Conservation (phyloP, 2,888 invertebrate genomes). For the Buathra laborator region DNA sequence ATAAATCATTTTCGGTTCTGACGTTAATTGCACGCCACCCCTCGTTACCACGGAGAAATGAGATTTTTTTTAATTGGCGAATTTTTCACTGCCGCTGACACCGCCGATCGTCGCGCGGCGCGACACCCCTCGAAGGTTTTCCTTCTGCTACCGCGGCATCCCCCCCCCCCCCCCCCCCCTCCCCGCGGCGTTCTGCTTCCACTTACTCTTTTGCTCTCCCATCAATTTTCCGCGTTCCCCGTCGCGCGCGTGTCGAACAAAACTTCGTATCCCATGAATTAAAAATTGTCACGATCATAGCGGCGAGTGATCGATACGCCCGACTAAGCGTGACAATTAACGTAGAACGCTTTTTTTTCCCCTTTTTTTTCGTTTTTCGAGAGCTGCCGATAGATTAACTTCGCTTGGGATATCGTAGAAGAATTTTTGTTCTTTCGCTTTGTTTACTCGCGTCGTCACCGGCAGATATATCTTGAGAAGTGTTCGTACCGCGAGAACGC, state of each 20-base stretch:
- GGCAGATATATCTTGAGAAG: not conserved
- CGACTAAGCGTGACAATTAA: slow-evolving; percentile 43
- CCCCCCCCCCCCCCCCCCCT: slow-evolving; percentile 11
- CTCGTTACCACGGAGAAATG: slow-evolving; percentile 83
- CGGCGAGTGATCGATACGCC: slow-evolving; percentile 64
- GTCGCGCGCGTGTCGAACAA: not conserved
- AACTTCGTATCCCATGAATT: slow-evolving; percentile 66
- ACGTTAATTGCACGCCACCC: slow-evolving; percentile 84
- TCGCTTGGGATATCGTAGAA: not conserved
- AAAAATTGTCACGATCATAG: slow-evolving; percentile 67
- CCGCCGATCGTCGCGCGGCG: slow-evolving; percentile 70
- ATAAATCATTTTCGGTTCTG: slow-evolving; percentile 83
- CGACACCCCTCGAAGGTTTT: slow-evolving; percentile 49
- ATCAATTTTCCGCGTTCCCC: slow-evolving; percentile 51
- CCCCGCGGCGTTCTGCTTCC: slow-evolving; percentile 24
- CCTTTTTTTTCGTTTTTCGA: not conserved
- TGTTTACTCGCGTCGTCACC: not conserved
- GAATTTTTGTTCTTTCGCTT: not conserved
- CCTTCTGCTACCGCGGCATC: not conserved
- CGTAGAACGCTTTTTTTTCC: slow-evolving; percentile 5
- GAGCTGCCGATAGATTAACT: slow-evolving; percentile 19
- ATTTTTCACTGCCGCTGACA: slow-evolving; percentile 82
- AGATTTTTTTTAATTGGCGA: slow-evolving; percentile 84
- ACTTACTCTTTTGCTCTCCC: slow-evolving; percentile 54
- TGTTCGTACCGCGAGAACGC: slow-evolving; percentile 26